Percentiles rank a stretch among this genome's conserved stretches.
Evolutionary conservation across 2,888 invertebrate species (phyloP).

Genomic region (Orthonychiurus folsomi): DNA sequence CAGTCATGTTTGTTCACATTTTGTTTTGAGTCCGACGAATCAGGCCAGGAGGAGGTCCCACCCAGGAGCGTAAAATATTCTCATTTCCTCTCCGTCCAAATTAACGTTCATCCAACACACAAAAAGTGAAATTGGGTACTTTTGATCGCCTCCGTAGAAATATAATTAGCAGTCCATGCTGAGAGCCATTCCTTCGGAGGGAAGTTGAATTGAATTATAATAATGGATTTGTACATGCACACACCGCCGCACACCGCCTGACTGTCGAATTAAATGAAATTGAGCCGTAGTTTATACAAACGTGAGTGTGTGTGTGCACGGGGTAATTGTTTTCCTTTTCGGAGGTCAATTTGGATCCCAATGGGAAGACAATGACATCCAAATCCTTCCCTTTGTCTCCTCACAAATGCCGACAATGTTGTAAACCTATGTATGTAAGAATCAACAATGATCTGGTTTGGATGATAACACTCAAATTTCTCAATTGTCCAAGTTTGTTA

Average conservation of each 20-base stretch:
- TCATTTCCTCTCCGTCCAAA: background rate
- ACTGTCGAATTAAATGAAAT: constrained; percentile 1
- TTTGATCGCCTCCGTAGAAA: too few species aligned
- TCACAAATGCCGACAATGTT: background rate
- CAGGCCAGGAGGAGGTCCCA: too few species aligned
- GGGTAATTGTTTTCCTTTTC: background rate
- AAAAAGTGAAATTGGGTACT: too few species aligned
- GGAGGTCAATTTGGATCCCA: too few species aligned
- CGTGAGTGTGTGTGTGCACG: too few species aligned
- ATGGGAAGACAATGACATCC: background rate
- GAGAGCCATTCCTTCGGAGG: background rate
- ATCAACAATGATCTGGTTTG: background rate
- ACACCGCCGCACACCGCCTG: background rate
- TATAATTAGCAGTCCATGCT: background rate
- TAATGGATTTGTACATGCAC: background rate
- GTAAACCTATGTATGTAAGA: background rate
- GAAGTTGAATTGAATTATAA: background rate
- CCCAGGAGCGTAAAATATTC: background rate
- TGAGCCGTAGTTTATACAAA: background rate
- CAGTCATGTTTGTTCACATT: too few species aligned
- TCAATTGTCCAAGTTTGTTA: too few species aligned
- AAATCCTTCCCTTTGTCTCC: background rate
- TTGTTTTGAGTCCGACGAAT: too few species aligned
- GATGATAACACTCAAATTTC: too few species aligned
- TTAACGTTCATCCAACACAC: too few species aligned